Conservation (phyloP, 37 sponge, comb jelly and placozoan genomes). For the Theonella swinhoei region DNA sequence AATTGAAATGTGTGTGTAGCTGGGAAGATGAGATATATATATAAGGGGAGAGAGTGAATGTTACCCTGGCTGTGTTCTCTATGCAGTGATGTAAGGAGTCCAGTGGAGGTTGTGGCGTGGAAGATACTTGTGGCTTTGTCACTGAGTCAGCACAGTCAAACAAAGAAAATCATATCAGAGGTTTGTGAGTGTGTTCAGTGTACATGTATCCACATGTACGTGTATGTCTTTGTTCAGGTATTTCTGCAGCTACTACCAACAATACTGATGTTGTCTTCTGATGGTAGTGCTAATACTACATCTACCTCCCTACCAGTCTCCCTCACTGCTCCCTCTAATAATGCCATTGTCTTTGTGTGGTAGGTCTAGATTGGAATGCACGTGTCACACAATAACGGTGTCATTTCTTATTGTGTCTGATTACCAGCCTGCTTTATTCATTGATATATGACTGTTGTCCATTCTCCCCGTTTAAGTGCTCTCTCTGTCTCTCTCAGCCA, state of each 20-base stretch:
- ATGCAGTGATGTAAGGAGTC: too few species aligned
- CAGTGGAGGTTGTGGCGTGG: not conserved
- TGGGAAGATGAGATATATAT: too few species aligned
- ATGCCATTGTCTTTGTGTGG: constrained; percentile 57
- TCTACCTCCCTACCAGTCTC: constrained; percentile 37
- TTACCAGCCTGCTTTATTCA: not conserved
- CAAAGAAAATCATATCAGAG: too few species aligned
- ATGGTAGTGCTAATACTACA: constrained; percentile 24
- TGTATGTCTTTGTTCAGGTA: constrained; percentile 16
- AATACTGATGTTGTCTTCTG: constrained; percentile 44
- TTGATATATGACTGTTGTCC: not conserved
- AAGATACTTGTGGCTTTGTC: not conserved
- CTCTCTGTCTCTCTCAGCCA: not conserved
- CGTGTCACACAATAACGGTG: not conserved
- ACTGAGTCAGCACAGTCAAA: not conserved
- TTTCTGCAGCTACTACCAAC: constrained; percentile 65
- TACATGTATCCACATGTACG: not conserved
- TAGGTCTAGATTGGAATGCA: constrained; percentile 23
- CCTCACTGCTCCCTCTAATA: constrained; percentile 36
- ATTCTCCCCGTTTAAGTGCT: not conserved
- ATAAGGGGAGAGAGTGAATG: too few species aligned
- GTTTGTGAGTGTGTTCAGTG: too few species aligned
- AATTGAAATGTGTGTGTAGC: too few species aligned
- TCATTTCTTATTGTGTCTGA: not conserved
- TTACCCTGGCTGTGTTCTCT: too few species aligned